A percentile compares a stretch with the other conserved stretches of the same genome.
Conservation (phyloP, 2,888 invertebrate genomes). For the Spatulosminthurus flaviceps region DNA sequence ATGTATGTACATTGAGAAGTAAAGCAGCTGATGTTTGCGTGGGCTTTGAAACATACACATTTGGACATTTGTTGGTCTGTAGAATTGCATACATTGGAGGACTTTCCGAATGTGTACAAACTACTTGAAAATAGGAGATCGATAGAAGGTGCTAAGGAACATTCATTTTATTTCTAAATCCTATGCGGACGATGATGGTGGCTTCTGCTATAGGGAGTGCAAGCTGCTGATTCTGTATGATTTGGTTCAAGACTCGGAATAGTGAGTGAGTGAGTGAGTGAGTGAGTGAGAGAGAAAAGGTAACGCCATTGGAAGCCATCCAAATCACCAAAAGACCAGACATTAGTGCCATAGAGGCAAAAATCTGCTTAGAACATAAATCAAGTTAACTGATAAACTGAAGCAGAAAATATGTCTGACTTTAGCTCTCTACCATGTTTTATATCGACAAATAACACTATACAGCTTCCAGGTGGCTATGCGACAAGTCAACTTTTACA, state of each 20-base stretch:
- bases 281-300: slow-evolving; percentile 27
- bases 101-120: not conserved
- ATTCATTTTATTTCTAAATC: slow-evolving; percentile 39
- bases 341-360: slow-evolving; percentile 30
- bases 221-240: slow-evolving; percentile 22
- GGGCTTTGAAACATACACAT: not conserved
- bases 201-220: slow-evolving; percentile 5
- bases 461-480: not conserved
- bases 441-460: not conserved
- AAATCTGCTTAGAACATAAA: slow-evolving; percentile 52
- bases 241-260: slow-evolving; percentile 15
- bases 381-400: slow-evolving; percentile 46
- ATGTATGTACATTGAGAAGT: not conserved
- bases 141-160: slow-evolving; percentile 22
- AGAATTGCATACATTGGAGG: not conserved
- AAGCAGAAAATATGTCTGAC: slow-evolving; percentile 4
- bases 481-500: not conserved
- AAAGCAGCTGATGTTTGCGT: not conserved
- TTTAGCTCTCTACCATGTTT: not conserved
- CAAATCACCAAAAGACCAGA: slow-evolving; percentile 32
- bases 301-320: slow-evolving; percentile 36
- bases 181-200: slow-evolving; percentile 29
- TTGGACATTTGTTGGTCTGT: not conserved
- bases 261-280: not conserved
- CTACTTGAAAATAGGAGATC: slow-evolving; percentile 27